Evolutionary conservation across 2,113 vertebrate genomes (phyloP).

Genomic region (Bothrops jararaca): DNA sequence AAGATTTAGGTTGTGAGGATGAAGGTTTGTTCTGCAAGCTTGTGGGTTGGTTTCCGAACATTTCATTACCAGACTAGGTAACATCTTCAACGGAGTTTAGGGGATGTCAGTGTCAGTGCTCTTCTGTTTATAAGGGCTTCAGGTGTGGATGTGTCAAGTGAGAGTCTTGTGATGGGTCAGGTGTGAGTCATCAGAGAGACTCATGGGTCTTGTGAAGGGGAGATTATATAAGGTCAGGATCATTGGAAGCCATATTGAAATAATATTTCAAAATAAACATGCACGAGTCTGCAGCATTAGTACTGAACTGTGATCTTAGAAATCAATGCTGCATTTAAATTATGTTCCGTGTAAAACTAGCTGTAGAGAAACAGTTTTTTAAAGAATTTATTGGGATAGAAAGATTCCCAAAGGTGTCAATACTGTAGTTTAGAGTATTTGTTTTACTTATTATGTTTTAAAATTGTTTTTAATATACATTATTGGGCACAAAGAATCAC

Average conservation of each 20-base stretch:
- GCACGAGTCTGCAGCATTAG: not conserved
- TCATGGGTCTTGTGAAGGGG: too few relatives aligned
- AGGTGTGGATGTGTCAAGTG: too few relatives aligned
- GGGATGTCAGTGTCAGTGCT: too few relatives aligned
- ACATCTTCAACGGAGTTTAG: too few relatives aligned
- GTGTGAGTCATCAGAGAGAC: too few relatives aligned
- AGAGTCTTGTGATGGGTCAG: too few relatives aligned
- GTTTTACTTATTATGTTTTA: not conserved
- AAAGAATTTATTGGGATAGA: not conserved
- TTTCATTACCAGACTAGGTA: too few relatives aligned
- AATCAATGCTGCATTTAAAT: not conserved
- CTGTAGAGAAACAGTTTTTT: not conserved
- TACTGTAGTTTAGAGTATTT: not conserved
- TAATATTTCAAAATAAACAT: not conserved
- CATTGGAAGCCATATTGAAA: not conserved
- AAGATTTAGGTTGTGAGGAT: not conserved
- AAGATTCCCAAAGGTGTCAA: not conserved
- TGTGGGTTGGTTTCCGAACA: too few relatives aligned
- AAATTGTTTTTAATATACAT: not conserved
- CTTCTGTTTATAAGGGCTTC: too few relatives aligned
- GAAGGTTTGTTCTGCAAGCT: too few relatives aligned
- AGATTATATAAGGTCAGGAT: too few relatives aligned
- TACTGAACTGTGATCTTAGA: not conserved
- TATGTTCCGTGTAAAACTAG: not conserved
- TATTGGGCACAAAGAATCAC: not conserved